Conservation (phyloP, 2,888 invertebrate genomes). For the Frankliniella fusca region DNA sequence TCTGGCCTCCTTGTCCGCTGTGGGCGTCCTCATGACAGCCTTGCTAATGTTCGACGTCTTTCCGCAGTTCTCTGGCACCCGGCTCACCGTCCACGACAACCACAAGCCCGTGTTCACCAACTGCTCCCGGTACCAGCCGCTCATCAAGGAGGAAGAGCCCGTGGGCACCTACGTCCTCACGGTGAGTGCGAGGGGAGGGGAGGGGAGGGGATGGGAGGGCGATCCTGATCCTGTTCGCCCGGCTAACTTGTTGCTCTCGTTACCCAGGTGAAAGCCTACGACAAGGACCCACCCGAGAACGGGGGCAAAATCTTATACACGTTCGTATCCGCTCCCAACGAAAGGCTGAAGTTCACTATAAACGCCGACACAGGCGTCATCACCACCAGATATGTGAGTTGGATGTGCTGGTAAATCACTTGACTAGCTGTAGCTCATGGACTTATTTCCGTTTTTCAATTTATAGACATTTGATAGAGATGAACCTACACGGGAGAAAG, state of each 20-base stretch:
- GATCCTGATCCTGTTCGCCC: constrained; percentile 19
- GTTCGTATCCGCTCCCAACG: constrained; percentile 69
- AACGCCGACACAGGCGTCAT: constrained; percentile 72
- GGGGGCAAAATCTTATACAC: constrained; percentile 77
- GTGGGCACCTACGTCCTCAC: constrained; percentile 69
- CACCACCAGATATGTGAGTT: constrained; percentile 62
- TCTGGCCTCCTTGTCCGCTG: too few relatives aligned
- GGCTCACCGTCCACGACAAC: constrained; percentile 55
- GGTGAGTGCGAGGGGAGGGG: constrained; percentile 52
- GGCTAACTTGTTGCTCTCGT: constrained; percentile 4
- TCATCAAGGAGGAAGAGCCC: constrained; percentile 73
- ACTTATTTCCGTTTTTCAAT: constrained; percentile 23
- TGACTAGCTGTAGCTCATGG: neutral
- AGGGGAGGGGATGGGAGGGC: too few relatives aligned
- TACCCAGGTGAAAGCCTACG: constrained; percentile 64
- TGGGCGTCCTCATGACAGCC: constrained; percentile 28
- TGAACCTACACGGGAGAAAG: constrained; percentile 76
- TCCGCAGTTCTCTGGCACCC: constrained; percentile 35
- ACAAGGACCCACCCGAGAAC: constrained; percentile 67
- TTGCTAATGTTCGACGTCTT: constrained; percentile 28
- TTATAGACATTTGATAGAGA: constrained; percentile 78
- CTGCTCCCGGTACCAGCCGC: constrained; percentile 76
- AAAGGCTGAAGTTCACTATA: constrained; percentile 73
- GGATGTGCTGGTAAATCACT: neutral
- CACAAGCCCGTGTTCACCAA: constrained; percentile 83